A percentile compares a stretch with the other conserved stretches of the same genome.
These are phyloP conservation scores for Erethizon dorsatum DNA, from an alignment of 2,797 vertebrate species.

Conservation along the genomic window DNA sequence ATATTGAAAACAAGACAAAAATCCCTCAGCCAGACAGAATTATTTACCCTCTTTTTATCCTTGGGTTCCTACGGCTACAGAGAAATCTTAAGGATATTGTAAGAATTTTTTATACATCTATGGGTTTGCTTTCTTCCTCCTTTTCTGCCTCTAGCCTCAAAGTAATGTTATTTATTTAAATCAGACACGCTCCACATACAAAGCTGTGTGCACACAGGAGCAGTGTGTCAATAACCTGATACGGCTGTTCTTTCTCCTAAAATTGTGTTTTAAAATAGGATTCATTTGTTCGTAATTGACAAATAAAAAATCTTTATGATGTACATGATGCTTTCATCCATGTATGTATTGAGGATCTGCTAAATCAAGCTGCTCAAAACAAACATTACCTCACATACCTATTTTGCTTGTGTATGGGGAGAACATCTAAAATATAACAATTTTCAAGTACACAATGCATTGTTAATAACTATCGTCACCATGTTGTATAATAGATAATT, in stretches of 20 bases:
- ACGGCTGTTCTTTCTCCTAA: not conserved
- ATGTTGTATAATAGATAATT: not conserved
- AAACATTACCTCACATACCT: not conserved
- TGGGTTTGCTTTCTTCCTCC: not conserved
- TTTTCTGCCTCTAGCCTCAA: not conserved
- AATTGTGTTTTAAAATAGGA: not conserved
- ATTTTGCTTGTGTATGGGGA: not conserved
- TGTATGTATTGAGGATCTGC: not conserved
- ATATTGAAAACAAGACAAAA: slow-evolving; percentile 64
- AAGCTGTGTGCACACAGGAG: not conserved
- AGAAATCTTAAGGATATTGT: not conserved
- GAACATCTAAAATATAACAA: not conserved
- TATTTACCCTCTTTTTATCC: slow-evolving; percentile 17
- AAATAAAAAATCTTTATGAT: not conserved
- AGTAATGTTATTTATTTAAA: not conserved
- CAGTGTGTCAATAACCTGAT: not conserved
- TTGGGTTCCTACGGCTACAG: not conserved
- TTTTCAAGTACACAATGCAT: not conserved
- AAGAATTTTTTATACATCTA: not conserved
- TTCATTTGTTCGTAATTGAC: not conserved
- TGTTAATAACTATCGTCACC: not conserved
- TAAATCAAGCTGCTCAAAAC: not conserved
- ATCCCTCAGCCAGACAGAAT: slow-evolving; percentile 35
- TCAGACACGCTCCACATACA: accelerated
- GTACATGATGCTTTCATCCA: not conserved